A percentile compares a stretch with the other conserved stretches of the same genome.
Conservation (phyloP, 1,140 invertebrate genomes). For the Pseudomyrmex gracilis region DNA sequence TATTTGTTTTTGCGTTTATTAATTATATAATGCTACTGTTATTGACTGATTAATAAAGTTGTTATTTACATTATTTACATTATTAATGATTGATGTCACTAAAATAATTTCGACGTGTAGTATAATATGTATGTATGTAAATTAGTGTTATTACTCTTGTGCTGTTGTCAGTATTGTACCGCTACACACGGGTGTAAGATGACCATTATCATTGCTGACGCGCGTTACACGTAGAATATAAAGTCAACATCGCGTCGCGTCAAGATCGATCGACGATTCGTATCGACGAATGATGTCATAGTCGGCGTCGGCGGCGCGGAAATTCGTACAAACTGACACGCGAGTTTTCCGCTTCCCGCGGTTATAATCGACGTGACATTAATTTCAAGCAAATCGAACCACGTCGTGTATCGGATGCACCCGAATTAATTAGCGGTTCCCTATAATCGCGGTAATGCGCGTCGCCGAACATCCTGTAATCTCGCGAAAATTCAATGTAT, state of each 20-base stretch:
- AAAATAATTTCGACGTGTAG: background rate
- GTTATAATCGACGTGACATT: conserved; percentile 34
- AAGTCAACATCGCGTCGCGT: background rate
- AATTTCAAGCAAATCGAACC: conserved; percentile 31
- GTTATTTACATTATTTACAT: background rate
- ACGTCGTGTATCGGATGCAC: conserved; percentile 9
- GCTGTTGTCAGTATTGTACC: background rate
- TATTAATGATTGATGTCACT: background rate
- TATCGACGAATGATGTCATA: conserved; percentile 10
- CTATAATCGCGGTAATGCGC: conserved; percentile 43
- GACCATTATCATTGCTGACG: background rate
- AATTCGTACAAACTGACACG: conserved; percentile 41
- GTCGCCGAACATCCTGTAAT: background rate
- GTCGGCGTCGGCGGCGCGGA: conserved; percentile 16
- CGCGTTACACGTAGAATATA: background rate
- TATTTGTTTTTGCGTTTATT: conserved; percentile 6
- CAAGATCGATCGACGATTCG: conserved; percentile 23
- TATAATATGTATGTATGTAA: background rate
- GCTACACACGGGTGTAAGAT: background rate
- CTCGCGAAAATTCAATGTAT: conserved; percentile 44
- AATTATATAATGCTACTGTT: background rate
- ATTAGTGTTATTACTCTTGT: background rate
- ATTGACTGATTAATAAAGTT: background rate
- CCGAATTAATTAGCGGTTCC: conserved; percentile 54
- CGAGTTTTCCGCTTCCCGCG: conserved; percentile 36